Evolutionary conservation across 2,113 vertebrate species (phyloP), one percentile per base, ranked within the genome.

Genomic region (Sturnus vulgaris): DNA sequence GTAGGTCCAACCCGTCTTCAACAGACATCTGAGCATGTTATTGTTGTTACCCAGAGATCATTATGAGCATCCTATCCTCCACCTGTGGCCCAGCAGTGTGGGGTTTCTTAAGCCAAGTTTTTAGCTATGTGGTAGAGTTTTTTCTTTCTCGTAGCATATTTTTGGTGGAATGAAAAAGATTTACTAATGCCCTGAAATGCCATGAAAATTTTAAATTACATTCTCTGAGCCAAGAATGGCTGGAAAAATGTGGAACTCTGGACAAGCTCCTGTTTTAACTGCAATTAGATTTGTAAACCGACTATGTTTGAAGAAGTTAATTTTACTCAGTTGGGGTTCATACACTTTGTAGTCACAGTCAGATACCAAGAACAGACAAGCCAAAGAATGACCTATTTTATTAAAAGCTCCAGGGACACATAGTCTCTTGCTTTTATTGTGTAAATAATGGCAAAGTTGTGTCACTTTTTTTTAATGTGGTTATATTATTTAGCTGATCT

Each of bases 21-120:
- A 33, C 37, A 64, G 60, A 42, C 1, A 2, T 17, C 53, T 46
- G 25, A 61, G 37, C 3, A 0, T 8, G 0, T 0, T 13, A 13
- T 6, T 3, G 35, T 57, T 77, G 19, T 19, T n/a, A 76, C 7
- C 19, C n/a, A 40, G 57, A 76, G 20, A 37, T 50, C 20, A 24
- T 37, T 37, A 49, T 11, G 8, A 72, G 50, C n/a, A 73, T 39
- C 12, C 22, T 60, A 40, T 31, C 18, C n/a, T 77, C 68, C 11
- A 20, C 4, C 30, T 30, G 11, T 40, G 52, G 11, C 42, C 46
- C 53, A 49, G 37, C 8, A 63, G 13, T 18, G 14, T 53, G 12
- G 22, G 31, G 25, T 21, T 94, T 25, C 46, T 19, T 33, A 66
- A 61, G 15, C 17, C 39, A 55, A 39, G 8, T 12, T 85, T 66